Percentiles rank a stretch among this genome's conserved stretches.
phyloP scores from a whole-genome alignment of 2,113 vertebrate genomes.

The Cyanocitta stelleri region DNA sequence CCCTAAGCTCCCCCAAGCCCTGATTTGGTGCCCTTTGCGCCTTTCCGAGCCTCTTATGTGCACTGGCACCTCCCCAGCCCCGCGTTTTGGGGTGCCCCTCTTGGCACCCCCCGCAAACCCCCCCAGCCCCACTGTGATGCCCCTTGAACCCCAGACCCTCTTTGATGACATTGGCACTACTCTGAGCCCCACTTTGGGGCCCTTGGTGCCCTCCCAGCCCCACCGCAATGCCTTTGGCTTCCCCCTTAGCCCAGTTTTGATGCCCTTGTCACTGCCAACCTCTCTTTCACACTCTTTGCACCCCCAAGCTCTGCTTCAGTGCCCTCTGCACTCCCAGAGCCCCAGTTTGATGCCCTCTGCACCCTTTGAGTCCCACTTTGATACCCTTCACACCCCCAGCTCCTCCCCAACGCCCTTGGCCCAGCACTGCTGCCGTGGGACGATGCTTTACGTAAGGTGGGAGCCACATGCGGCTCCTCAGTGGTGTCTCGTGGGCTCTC shows the following conservation, averaged over 20 bases:
- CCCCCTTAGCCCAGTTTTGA: neutral
- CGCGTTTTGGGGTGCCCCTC: neutral
- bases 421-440: neutral
- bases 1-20: neutral
- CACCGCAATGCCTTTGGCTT: neutral
- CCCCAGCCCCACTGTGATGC: neutral
- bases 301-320: neutral
- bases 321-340: neutral
- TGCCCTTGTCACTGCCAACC: neutral
- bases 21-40: neutral
- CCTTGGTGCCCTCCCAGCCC: neutral
- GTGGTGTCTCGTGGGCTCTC: neutral
- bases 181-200: neutral
- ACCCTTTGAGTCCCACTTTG: neutral
- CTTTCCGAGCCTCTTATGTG: neutral
- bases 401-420: neutral
- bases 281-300: neutral
- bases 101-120: neutral
- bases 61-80: neutral
- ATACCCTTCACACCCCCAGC: neutral
- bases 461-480: neutral
- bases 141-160: neutral
- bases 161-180: fast-evolving
- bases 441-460: constrained; percentile 25
- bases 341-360: neutral